Evolutionary conservation across 1,140 invertebrate genomes (phyloP), one percentile per base, ranked within the genome.

Genomic region (Rhagoletis zephyria): DNA sequence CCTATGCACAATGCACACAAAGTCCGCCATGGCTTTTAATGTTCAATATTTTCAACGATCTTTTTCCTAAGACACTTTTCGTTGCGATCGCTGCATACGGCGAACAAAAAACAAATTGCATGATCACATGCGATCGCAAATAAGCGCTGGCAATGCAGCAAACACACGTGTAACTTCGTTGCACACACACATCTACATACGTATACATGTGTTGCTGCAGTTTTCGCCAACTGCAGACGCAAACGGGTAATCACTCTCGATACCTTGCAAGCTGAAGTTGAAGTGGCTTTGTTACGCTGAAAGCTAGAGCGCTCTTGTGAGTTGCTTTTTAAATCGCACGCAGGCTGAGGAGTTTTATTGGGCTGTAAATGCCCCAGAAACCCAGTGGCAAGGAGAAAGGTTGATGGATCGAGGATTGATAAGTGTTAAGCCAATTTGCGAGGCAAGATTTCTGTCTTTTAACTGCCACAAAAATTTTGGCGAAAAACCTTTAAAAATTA

Each of bases 101-200:
- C 30, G 30, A 30, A 45, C 85, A 61, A 30, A 64, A 86, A 63
- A n/a, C n/a, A 45, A 19, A 63, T 86, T 51, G 85, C 85, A 86
- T 86, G 85, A 61, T 86, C 74, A 65, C 85, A 86, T 86, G 85
- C 85, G 85, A 86, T 86, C 85, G 12, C 4, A 10, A 42, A n/a
- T n/a, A 86, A 9, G 30, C 12, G 40, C n/a, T n/a, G n/a, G n/a
- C n/a, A n/a, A n/a, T n/a, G n/a, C n/a, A n/a, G n/a, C n/a, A n/a
- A n/a, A n/a, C n/a, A n/a, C n/a, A n/a, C n/a, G n/a, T n/a, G n/a
- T n/a, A n/a, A n/a, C n/a, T n/a, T n/a, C n/a, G n/a, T n/a, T n/a
- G 30, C 30, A 30, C 0, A 30, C 30, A 30, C 30, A 30, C 1
- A 30, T 30, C 0, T 30, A 30, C 30, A 30, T 30, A 30, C 30